Conservation (phyloP, 2,888 invertebrate species). For the Barypeithes pellucidus region DNA sequence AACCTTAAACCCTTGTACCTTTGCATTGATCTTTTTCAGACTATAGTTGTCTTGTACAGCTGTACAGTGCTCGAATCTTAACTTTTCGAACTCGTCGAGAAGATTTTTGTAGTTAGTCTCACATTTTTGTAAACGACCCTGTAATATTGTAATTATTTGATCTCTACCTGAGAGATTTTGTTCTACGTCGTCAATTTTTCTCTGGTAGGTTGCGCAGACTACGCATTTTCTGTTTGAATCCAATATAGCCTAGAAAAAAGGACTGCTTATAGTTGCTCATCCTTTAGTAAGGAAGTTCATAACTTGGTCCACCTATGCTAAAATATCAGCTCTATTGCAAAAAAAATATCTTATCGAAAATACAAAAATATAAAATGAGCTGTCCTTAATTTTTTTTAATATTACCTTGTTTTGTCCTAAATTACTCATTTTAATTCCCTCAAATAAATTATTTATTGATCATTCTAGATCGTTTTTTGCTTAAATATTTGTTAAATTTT, state of each 20-base stretch:
- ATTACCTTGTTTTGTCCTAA: neutral
- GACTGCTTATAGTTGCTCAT: no score
- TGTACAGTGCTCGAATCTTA: conserved; percentile 58
- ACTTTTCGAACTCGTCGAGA: conserved; percentile 59
- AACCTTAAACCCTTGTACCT: conserved; percentile 49
- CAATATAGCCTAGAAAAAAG: neutral
- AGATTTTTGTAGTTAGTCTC: conserved; percentile 60
- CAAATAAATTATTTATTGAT: neutral
- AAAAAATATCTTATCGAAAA: no score
- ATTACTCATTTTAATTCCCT: neutral
- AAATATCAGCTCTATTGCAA: no score
- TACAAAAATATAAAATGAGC: no score
- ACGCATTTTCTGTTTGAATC: conserved; percentile 33
- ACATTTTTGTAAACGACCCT: conserved; percentile 59
- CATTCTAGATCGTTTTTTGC: neutral
- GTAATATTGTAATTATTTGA: conserved; percentile 59
- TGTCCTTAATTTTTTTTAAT: no score
- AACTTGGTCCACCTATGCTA: no score
- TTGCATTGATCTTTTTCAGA: conserved; percentile 56
- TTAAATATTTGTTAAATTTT: conserved; percentile 8
- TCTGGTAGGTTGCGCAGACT: conserved; percentile 38
- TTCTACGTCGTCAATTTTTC: conserved; percentile 57
- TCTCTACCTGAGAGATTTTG: conserved; percentile 59
- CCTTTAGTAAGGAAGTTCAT: no score
- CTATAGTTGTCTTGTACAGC: conserved; percentile 56